A percentile compares a stretch with the other conserved stretches of the same genome.
phyloP scores from a whole-genome alignment of 1,140 invertebrate species.

The Scaptomyza hsui region DNA sequence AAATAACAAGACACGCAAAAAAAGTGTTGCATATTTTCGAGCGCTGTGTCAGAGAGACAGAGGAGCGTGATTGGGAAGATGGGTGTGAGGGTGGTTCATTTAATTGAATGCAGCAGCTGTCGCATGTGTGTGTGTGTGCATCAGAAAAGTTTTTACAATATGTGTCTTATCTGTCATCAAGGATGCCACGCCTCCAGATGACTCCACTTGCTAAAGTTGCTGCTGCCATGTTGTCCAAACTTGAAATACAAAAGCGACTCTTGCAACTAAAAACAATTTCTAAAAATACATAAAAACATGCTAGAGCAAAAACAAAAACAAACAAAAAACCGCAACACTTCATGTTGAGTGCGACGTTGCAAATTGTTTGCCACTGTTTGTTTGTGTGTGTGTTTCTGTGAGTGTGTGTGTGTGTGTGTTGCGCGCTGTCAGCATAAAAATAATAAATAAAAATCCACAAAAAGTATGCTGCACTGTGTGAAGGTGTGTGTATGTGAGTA shows the following conservation, averaged over 20 bases:
- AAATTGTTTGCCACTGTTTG: constrained; percentile 48
- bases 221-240: constrained; percentile 26
- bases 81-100: constrained; percentile 2
- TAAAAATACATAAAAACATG: constrained; percentile 74
- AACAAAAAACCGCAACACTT: constrained; percentile 76
- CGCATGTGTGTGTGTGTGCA: constrained; percentile 25
- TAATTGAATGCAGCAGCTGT: constrained; percentile 27
- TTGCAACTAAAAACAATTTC: constrained; percentile 74
- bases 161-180: constrained; percentile 74
- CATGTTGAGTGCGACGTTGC: constrained; percentile 66
- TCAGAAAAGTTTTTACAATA: constrained; percentile 39
- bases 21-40: constrained; percentile 60
- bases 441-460: constrained; percentile 79
- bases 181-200: constrained; percentile 6
- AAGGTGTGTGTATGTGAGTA: constrained; percentile 24
- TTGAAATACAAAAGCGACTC: constrained; percentile 57
- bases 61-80: neutral
- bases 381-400: neutral
- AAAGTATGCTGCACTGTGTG: constrained; percentile 43
- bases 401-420: neutral
- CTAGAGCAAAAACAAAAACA: constrained; percentile 45
- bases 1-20: neutral
- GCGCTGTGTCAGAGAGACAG: constrained; percentile 18
- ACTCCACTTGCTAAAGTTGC: constrained; percentile 3
- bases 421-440: constrained; percentile 38